Percentiles rank a stretch among this genome's conserved stretches.
Conservation (phyloP, 2,888 invertebrate species). For the Morpho helenor region DNA sequence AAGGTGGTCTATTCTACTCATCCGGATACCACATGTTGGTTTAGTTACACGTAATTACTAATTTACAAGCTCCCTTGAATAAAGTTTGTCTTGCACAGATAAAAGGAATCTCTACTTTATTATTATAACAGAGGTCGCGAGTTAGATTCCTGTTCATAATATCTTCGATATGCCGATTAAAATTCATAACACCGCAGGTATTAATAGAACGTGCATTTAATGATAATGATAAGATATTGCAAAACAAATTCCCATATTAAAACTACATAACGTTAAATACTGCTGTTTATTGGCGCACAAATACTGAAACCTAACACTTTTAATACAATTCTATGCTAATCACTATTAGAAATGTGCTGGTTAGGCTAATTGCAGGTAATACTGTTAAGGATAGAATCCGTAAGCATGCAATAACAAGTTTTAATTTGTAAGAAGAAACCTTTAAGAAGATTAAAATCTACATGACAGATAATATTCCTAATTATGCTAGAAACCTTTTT, state of each 20-base stretch:
- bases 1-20: too few species aligned
- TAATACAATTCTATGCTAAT: constrained; percentile 22
- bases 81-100: background rate
- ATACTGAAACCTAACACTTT: constrained; percentile 18
- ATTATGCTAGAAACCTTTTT: too few species aligned
- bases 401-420: too few species aligned
- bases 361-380: constrained; percentile 6
- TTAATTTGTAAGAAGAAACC: too few species aligned
- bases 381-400: background rate
- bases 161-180: constrained; percentile 4
- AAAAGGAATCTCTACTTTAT: background rate
- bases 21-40: too few species aligned
- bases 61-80: too few species aligned
- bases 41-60: too few species aligned
- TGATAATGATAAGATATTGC: constrained; percentile 7
- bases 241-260: constrained; percentile 13
- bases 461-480: too few species aligned
- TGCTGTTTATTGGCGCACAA: constrained; percentile 12
- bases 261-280: constrained; percentile 15
- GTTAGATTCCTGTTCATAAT: background rate
- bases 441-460: too few species aligned
- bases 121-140: background rate
- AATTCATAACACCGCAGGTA: background rate
- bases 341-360: constrained; percentile 11
- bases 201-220: background rate